Conservation (phyloP, 2,797 vertebrate genomes). For the Melanitta fusca region DNA sequence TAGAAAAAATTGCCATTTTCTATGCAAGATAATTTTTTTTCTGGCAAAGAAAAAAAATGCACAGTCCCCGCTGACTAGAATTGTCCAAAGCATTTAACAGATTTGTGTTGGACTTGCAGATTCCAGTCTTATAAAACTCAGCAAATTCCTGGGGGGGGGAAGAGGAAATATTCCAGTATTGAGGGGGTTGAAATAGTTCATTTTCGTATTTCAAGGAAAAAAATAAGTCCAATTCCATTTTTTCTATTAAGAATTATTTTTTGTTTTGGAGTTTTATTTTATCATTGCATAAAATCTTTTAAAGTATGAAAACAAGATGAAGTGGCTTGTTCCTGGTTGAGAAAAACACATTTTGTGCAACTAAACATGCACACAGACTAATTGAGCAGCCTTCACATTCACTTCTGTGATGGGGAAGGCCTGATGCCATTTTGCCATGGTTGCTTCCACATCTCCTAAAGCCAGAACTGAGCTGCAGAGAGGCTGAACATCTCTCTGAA, state of each 20-base stretch:
- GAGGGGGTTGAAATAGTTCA: not conserved
- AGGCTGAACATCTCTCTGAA: not conserved
- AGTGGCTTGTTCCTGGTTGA: not conserved
- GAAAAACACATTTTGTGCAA: not conserved
- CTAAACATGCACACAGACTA: not conserved
- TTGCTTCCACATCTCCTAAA: not conserved
- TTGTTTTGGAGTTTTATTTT: not conserved
- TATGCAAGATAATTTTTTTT: not conserved
- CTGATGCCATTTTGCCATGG: not conserved
- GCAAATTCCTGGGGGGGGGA: not conserved
- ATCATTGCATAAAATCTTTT: not conserved
- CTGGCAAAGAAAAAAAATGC: not conserved
- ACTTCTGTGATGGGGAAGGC: not conserved
- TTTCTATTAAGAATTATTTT: slow-evolving; percentile 6
- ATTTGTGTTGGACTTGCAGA: slow-evolving; percentile 14
- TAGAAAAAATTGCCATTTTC: not conserved
- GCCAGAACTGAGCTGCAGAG: not conserved
- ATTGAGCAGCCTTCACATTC: not conserved
- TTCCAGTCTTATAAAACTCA: not conserved
- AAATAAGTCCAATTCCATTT: not conserved
- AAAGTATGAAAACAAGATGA: not conserved
- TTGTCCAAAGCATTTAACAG: not conserved
- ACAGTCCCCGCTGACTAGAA: not conserved
- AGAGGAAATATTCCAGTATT: not conserved
- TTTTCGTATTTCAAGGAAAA: not conserved